Conservation (phyloP, 2,113 vertebrate species). For the Saiga tatarica region DNA sequence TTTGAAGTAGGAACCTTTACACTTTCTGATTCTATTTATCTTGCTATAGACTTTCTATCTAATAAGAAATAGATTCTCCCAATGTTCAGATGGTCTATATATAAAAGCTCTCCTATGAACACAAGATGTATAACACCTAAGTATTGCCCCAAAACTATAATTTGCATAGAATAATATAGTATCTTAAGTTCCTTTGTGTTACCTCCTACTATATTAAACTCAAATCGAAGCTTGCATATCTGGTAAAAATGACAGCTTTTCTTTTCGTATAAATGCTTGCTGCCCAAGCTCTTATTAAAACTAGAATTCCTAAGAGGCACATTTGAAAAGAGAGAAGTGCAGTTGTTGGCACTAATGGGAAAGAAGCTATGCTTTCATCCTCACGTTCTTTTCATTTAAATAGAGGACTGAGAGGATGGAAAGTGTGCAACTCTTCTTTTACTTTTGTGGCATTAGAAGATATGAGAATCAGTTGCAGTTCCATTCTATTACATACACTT, state of each 20-base stretch:
- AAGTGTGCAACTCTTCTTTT: not conserved
- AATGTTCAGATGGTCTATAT: not conserved
- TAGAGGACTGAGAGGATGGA: not conserved
- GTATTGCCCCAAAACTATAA: not conserved
- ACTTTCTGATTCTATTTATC: not conserved
- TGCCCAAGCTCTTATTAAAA: constrained; percentile 25
- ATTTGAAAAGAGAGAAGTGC: constrained; percentile 32
- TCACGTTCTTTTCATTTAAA: constrained; percentile 23
- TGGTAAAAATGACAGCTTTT: constrained; percentile 44
- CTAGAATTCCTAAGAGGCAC: constrained; percentile 15
- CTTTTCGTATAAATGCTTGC: not conserved
- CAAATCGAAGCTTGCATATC: constrained; percentile 20
- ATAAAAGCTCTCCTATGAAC: not conserved
- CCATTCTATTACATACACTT: not conserved
- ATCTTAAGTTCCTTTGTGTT: constrained; percentile 37
- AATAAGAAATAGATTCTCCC: not conserved
- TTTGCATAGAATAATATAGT: not conserved
- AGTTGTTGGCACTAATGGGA: constrained; percentile 18
- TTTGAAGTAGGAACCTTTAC: constrained; percentile 2
- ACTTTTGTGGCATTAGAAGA: constrained; percentile 14
- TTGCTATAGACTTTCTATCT: not conserved
- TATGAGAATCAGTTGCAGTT: not conserved
- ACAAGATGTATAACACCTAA: not conserved
- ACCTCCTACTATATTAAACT: constrained; percentile 30
- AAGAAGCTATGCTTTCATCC: constrained; percentile 37